These are phyloP conservation scores for Protophormia terraenovae DNA, from an alignment of 2,888 invertebrate genomes.

Conservation along the genomic window DNA sequence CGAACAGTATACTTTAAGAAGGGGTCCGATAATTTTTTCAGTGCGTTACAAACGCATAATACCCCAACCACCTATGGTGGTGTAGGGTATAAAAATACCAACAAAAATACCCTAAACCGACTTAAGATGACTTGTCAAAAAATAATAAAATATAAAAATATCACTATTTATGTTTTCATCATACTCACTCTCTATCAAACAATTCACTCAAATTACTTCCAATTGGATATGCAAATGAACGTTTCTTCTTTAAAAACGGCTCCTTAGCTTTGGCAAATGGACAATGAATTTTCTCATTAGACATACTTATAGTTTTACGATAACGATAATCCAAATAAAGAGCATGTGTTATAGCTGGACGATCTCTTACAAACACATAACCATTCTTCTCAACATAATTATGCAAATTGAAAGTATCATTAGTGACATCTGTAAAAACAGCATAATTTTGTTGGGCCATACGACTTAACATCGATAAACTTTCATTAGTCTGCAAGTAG, in stretches of 20 bases:
- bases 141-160: too few species aligned
- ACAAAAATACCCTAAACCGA: too few species aligned
- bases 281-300: constrained; percentile 86
- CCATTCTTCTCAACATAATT: constrained; percentile 82
- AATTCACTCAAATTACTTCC: constrained; percentile 84
- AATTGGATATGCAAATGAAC: constrained; percentile 88
- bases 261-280: constrained; percentile 89
- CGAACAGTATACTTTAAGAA: too few species aligned
- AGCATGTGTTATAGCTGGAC: constrained; percentile 86
- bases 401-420: constrained; percentile 80
- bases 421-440: constrained; percentile 77
- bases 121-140: too few species aligned
- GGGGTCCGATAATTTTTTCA: too few species aligned
- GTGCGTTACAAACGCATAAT: too few species aligned
- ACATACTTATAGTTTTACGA: constrained; percentile 83
- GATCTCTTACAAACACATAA: constrained; percentile 87
- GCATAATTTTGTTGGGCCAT: constrained; percentile 78
- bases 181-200: constrained; percentile 88
- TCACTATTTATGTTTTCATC: background rate
- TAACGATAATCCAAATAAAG: constrained; percentile 87
- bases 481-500: constrained; percentile 77
- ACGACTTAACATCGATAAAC: constrained; percentile 75
- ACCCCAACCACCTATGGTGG: too few species aligned
- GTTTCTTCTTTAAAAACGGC: constrained; percentile 85
- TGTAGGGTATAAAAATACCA: too few species aligned